These are phyloP conservation scores for Botia almorhae DNA, from an alignment of 2,797 vertebrate species.

Conservation along the genomic window DNA sequence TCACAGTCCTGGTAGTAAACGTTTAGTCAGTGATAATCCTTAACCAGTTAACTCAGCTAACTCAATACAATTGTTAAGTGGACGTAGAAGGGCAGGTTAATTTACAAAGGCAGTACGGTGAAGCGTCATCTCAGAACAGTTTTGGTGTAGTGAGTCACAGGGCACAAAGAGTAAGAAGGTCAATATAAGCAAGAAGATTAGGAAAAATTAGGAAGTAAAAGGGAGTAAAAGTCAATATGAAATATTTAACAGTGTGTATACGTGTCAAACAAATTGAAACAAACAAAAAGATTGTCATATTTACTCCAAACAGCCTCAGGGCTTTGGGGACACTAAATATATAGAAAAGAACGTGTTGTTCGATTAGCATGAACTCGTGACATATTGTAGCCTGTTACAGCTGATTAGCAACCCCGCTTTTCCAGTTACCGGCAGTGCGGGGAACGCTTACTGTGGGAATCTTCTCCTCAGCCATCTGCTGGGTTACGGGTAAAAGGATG, in stretches of 20 bases:
- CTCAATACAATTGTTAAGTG: slow-evolving; percentile 16
- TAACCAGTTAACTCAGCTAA: slow-evolving; percentile 36
- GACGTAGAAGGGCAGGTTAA: neutral
- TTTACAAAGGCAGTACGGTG: slow-evolving; percentile 1
- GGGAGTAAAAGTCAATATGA: neutral
- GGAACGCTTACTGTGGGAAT: slow-evolving; percentile 39
- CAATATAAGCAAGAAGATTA: neutral
- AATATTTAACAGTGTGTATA: neutral
- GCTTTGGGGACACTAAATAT: neutral
- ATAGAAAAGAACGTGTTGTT: neutral
- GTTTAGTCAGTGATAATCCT: slow-evolving; percentile 17
- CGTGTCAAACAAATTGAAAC: neutral
- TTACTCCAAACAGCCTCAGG: neutral
- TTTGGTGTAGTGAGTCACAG: neutral
- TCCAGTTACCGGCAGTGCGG: slow-evolving; percentile 28
- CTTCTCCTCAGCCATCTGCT: slow-evolving; percentile 55
- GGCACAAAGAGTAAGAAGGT: neutral
- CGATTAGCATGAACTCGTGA: neutral
- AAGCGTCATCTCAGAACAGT: neutral
- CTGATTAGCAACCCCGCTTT: slow-evolving; percentile 48
- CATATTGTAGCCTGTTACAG: slow-evolving; percentile 22
- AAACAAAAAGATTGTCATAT: neutral
- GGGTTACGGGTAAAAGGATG: slow-evolving; percentile 56
- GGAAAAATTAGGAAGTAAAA: neutral
- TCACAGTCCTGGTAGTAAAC: neutral